Evolutionary conservation across 2,888 invertebrate genomes (phyloP), one percentile per base, ranked within the genome.

Genomic region (Nymphalis c-album): DNA sequence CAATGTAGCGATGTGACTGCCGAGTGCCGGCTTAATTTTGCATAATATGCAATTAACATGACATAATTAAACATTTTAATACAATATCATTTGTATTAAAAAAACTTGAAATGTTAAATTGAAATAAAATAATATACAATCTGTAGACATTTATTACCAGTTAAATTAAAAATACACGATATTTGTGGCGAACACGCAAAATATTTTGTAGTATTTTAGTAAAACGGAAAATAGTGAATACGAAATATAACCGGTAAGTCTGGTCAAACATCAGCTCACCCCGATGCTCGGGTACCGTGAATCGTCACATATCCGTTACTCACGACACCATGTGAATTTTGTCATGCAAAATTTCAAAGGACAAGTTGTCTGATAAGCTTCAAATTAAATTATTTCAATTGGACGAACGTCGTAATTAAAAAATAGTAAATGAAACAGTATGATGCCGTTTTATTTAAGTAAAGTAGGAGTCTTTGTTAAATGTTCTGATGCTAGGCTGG

Each of bases 291-390:
- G 46, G 20, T 31, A 65, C 51, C 65, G 65, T 60, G 60, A 60
- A 65, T 35, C 65, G 47, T 46, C 46, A 53, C 60, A 65, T 55
- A 60, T 53, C 65, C 55, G 60, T 51, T 47, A 65, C 60, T 60
- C 65, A 40, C 47, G 53, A 65, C 31, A 20, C 60, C 65, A 60
- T 60, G 60, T 60, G 60, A 60, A 65, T 60, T 60, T 65, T 60
- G 60, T 65, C 65, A 60, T 60, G n/a, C 53, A 35, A 60, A 55
- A 26, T 60, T 22, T 60, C 65, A 65, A 65, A 65, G 65, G 47
- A 47, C 13, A n/a, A 35, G 55, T 46, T 60, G n/a, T 48, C 53
- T 53, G 26, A 26, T 18, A 51, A 53, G 60, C 20, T 65, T 48
- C 20, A 20, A 53, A 46, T 46, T 53, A 65, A 60, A 65, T 65